These are phyloP conservation scores for Pitta sordida DNA, from an alignment of 2,113 vertebrate genomes.

Conservation along the genomic window DNA sequence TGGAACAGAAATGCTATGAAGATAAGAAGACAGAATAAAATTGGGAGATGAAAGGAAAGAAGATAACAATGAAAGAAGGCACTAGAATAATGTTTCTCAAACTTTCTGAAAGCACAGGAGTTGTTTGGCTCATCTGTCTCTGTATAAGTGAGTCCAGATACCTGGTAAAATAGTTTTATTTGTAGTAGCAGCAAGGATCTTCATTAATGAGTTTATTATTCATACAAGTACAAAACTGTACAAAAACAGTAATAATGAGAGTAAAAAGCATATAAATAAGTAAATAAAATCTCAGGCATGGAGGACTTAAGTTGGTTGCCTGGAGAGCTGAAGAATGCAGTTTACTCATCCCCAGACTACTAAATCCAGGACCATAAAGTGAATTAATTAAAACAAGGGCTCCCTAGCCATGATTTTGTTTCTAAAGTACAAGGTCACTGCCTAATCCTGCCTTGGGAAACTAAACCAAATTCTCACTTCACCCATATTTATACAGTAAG, in stretches of 20 bases:
- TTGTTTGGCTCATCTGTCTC: neutral
- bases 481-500: neutral
- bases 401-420: neutral
- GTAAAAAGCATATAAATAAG: neutral
- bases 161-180: neutral
- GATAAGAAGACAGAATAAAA: constrained; percentile 22
- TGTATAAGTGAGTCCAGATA: neutral
- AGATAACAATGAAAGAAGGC: neutral
- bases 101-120: neutral
- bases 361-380: neutral
- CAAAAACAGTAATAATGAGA: neutral
- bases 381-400: neutral
- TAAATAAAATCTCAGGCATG: neutral
- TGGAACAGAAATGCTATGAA: neutral
- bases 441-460: neutral
- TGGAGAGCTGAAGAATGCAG: neutral
- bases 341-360: neutral
- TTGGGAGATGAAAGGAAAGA: constrained; percentile 1
- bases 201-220: neutral
- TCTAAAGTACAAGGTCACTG: neutral
- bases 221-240: neutral
- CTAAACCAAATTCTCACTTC: neutral
- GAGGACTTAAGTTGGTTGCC: neutral
- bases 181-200: neutral
- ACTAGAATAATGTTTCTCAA: neutral